These are phyloP conservation scores for Dryadula phaetusa DNA, from an alignment of 2,888 invertebrate genomes.

Conservation along the genomic window DNA sequence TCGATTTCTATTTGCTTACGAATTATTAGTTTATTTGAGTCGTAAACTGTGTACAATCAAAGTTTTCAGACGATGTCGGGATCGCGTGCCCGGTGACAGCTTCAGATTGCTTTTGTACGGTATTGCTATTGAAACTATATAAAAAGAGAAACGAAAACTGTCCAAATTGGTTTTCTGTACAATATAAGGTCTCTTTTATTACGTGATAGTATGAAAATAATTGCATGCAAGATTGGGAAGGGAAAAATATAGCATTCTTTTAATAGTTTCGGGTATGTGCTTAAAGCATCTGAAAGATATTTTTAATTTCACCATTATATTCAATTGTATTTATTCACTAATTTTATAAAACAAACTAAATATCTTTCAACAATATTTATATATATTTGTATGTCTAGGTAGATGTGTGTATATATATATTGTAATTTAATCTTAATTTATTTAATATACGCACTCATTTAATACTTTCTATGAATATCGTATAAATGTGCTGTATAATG, in stretches of 20 bases:
- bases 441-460: too few species aligned
- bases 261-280: too few species aligned
- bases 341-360: too few species aligned
- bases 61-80: constrained; percentile 58
- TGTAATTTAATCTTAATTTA: too few species aligned
- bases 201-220: not conserved
- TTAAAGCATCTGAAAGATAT: too few species aligned
- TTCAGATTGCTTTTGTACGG: constrained; percentile 57
- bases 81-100: constrained; percentile 62
- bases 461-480: too few species aligned
- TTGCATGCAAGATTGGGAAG: not conserved
- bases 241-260: not conserved
- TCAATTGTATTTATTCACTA: too few species aligned
- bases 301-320: too few species aligned
- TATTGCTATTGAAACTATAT: constrained; percentile 37
- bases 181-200: constrained; percentile 9
- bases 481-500: too few species aligned
- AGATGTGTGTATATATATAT: too few species aligned
- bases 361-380: too few species aligned
- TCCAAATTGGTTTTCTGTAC: constrained; percentile 35
- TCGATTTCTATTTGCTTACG: constrained; percentile 32
- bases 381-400: too few species aligned
- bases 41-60: constrained; percentile 55
- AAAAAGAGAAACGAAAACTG: constrained; percentile 42
- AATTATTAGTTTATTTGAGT: constrained; percentile 37